phyloP scores from a whole-genome alignment of 2,888 invertebrate genomes.

The Apotomis turbidana region DNA sequence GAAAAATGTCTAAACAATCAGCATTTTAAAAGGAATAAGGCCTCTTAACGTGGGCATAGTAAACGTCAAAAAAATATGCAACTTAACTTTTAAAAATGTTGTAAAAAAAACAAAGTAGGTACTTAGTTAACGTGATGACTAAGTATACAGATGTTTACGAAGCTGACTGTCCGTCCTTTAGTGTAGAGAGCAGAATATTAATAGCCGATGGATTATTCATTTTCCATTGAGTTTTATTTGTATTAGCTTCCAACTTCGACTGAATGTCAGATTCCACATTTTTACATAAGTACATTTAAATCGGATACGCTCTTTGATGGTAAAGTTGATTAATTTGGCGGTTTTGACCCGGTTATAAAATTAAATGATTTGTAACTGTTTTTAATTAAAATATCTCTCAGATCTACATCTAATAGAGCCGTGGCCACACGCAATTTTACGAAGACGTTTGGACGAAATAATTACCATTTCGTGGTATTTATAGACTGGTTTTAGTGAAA shows the following conservation, averaged over 20 bases:
- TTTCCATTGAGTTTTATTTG: slow-evolving; percentile 15
- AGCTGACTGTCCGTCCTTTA: too few species aligned
- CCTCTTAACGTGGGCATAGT: too few species aligned
- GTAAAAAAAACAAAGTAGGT: too few species aligned
- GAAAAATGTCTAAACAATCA: too few species aligned
- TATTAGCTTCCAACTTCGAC: slow-evolving; percentile 7
- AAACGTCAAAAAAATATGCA: too few species aligned
- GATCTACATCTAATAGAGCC: neutral
- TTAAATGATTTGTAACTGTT: neutral
- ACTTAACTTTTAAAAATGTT: too few species aligned
- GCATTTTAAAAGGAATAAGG: too few species aligned
- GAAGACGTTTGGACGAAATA: neutral
- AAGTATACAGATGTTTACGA: too few species aligned
- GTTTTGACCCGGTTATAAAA: neutral
- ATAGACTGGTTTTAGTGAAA: neutral
- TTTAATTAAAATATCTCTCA: neutral
- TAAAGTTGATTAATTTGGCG: neutral
- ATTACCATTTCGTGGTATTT: neutral
- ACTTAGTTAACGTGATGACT: too few species aligned
- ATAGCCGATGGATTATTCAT: slow-evolving; percentile 8
- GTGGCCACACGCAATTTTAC: neutral
- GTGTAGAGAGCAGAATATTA: too few species aligned
- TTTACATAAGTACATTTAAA: neutral
- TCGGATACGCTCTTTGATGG: neutral
- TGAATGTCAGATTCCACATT: neutral